Evolutionary conservation across 2,797 vertebrate species (phyloP).

Genomic region (Pseudochirops corinnae): DNA sequence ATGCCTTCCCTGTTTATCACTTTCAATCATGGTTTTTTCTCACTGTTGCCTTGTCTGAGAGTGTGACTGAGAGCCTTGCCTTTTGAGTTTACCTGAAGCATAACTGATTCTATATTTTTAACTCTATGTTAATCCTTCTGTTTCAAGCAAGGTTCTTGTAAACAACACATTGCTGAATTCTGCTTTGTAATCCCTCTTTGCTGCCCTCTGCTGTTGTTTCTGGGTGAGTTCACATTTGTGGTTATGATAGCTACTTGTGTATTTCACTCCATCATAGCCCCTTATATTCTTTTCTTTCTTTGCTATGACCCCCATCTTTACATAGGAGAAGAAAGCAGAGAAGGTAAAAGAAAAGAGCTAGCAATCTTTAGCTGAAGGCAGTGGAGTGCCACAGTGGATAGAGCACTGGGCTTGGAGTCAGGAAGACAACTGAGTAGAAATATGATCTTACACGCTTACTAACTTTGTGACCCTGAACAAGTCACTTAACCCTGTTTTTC

Average conservation of each 20-base stretch:
- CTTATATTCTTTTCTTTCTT: neutral
- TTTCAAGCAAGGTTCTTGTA: neutral
- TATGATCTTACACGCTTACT: neutral
- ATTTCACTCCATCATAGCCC: neutral
- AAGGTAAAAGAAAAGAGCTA: neutral
- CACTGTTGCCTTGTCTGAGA: neutral
- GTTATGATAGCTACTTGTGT: neutral
- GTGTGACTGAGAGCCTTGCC: neutral
- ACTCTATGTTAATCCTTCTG: neutral
- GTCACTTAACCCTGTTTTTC: neutral
- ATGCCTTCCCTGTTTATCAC: neutral
- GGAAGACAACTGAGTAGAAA: neutral
- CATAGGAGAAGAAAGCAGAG: neutral
- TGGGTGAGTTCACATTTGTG: neutral
- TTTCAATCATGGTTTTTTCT: neutral
- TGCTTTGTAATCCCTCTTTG: neutral
- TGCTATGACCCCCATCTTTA: neutral
- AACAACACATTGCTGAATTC: neutral
- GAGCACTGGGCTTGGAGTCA: neutral
- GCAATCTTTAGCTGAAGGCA: neutral
- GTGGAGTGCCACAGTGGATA: neutral
- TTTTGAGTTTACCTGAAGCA: neutral
- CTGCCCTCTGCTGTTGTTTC: neutral
- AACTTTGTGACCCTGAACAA: neutral
- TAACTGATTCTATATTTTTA: neutral